phyloP scores from a whole-genome alignment of 35 echinoderm and acorn worm species.

The Apostichopus japonicus region DNA sequence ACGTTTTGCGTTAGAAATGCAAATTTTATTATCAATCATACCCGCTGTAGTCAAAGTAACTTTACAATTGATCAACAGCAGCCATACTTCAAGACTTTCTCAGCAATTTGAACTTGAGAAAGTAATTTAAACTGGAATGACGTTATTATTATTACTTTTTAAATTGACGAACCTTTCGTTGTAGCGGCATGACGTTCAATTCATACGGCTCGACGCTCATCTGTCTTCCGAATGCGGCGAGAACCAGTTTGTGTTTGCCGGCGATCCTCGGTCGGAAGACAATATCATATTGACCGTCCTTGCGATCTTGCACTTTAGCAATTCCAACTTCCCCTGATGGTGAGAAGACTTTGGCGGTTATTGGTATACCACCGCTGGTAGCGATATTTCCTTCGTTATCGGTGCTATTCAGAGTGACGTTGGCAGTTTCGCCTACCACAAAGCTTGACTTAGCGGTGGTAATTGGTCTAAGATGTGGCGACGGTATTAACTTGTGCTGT shows the following conservation, averaged over 20 bases:
- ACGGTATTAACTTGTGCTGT: neutral
- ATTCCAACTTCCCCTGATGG: constrained; percentile 90
- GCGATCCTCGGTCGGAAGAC: constrained; percentile 78
- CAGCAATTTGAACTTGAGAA: too few species aligned
- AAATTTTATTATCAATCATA: too few species aligned
- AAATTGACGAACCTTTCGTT: constrained; percentile 47
- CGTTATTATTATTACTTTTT: neutral
- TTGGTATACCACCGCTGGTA: constrained; percentile 61
- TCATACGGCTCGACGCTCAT: constrained; percentile 82
- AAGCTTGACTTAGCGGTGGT: constrained; percentile 38
- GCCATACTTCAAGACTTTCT: too few species aligned
- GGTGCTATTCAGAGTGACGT: constrained; percentile 64
- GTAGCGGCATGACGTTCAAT: constrained; percentile 69
- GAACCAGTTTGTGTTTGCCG: constrained; percentile 80
- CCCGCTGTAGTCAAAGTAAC: too few species aligned
- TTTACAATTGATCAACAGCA: too few species aligned
- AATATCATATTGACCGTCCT: constrained; percentile 88
- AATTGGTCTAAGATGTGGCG: neutral
- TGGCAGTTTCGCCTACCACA: constrained; percentile 70
- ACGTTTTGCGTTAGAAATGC: too few species aligned
- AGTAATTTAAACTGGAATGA: too few species aligned
- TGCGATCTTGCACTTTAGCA: constrained; percentile 75
- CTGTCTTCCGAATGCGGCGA: constrained; percentile 86
- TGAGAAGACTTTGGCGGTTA: constrained; percentile 90
- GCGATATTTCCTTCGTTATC: constrained; percentile 58